phyloP scores from a whole-genome alignment of 2,797 vertebrate species.

The Aythya fuligula region DNA sequence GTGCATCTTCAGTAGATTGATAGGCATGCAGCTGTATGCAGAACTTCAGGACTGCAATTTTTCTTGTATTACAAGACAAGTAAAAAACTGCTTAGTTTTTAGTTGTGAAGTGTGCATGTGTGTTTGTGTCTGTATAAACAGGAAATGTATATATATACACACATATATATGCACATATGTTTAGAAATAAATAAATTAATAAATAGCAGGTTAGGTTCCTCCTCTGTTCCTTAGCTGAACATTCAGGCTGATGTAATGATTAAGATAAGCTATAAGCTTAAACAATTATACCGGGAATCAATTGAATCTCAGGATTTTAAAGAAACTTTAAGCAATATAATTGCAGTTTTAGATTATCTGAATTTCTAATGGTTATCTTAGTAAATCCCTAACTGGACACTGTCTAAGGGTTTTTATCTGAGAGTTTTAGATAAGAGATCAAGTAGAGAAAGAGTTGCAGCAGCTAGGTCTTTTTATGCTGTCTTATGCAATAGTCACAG shows the following conservation, averaged over 20 bases:
- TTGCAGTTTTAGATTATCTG: background rate
- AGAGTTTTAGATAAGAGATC: background rate
- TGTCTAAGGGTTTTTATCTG: background rate
- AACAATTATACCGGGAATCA: background rate
- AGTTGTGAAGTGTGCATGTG: background rate
- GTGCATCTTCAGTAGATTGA: background rate
- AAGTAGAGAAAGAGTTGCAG: background rate
- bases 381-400: background rate
- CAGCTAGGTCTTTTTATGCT: background rate
- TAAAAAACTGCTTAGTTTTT: background rate
- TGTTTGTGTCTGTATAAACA: background rate
- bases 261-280: background rate
- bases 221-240: background rate
- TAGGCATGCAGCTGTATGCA: background rate
- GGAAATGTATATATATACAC: too few species aligned
- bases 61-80: background rate
- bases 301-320: background rate
- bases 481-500: background rate
- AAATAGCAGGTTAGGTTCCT: background rate
- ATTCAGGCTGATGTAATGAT: background rate
- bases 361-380: background rate
- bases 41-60: background rate
- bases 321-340: background rate
- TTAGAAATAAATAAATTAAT: too few species aligned
- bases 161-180: too few species aligned